Evolutionary conservation across 2,113 vertebrate genomes (phyloP).

Genomic region (Lates calcarifer): DNA sequence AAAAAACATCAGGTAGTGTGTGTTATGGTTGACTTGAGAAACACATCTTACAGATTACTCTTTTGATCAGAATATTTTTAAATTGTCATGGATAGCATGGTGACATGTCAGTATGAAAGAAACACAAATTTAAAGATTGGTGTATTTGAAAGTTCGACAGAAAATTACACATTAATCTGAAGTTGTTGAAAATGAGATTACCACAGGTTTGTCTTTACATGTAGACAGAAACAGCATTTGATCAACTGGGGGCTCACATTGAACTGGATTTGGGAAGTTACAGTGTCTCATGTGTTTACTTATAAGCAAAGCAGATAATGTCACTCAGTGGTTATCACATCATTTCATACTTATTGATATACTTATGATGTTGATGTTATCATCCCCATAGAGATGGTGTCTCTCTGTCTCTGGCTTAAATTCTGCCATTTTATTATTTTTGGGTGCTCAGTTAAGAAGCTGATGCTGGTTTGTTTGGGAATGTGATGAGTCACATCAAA

Average conservation of each 20-base stretch:
- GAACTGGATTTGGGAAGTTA: background rate
- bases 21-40: background rate
- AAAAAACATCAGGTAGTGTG: conserved; percentile 3
- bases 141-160: conserved; percentile 1
- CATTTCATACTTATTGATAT: background rate
- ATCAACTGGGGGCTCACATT: background rate
- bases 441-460: background rate
- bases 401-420: conserved; percentile 9
- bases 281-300: background rate
- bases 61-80: conserved; percentile 13
- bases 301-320: background rate
- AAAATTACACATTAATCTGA: background rate
- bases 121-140: background rate
- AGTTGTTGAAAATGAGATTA: background rate
- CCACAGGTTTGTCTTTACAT: background rate
- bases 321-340: background rate
- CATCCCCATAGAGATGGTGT: background rate
- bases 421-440: background rate
- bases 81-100: background rate
- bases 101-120: background rate
- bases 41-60: background rate
- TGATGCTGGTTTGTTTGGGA: conserved; percentile 11
- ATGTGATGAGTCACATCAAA: conserved; percentile 50
- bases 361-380: background rate
- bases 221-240: background rate